Evolutionary conservation across 2,888 invertebrate genomes (phyloP), one percentile per base, ranked within the genome.

Genomic region (Psylliodes chrysocephalus): DNA sequence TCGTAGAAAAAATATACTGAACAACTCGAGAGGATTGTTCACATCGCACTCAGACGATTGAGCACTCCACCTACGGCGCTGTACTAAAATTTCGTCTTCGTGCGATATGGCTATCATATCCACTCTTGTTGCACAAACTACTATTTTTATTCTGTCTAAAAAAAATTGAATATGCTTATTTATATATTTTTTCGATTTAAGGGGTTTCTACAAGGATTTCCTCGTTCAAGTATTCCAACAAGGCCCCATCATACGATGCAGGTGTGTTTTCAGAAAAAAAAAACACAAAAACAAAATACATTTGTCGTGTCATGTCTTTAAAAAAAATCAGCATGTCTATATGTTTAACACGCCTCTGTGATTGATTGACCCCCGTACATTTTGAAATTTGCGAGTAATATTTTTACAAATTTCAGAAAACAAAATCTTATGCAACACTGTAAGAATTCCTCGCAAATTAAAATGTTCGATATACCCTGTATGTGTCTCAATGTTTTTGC

Each of bases 131-230:
- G n/a, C n/a, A n/a, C n/a, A n/a, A n/a, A n/a, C n/a, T n/a, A n/a
- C n/a, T n/a, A n/a, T n/a, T n/a, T n/a, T n/a, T n/a, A n/a, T n/a
- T n/a, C n/a, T n/a, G n/a, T n/a, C n/a, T n/a, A n/a, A n/a, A n/a
- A n/a, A 19, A 25, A 47, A 47, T 47, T 19, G 8, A 22, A 12
- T 15, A 28, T 1, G n/a, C 25, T 49, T 30, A 49, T 14, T n/a
- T n/a, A 1, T 35, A 15, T 63, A 64, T 54, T 70, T 68, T 63
- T 56, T 66, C 30, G 51, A 59, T 77, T 74, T 53, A 78, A 85
- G 85, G 85, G 84, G 64, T 82, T 85, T 74, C 82, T 85, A 65
- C 85, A 84, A 78, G 82, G 83, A 68, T 83, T 83, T 77, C 77
- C 84, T 62, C 79, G 84, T 69, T 82, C 83, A 70, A 81, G 81